Percentiles rank a stretch among this genome's conserved stretches.
These are phyloP conservation scores for Leptestheria dahalacensis DNA, from an alignment of 1,140 invertebrate species.

Conservation along the genomic window DNA sequence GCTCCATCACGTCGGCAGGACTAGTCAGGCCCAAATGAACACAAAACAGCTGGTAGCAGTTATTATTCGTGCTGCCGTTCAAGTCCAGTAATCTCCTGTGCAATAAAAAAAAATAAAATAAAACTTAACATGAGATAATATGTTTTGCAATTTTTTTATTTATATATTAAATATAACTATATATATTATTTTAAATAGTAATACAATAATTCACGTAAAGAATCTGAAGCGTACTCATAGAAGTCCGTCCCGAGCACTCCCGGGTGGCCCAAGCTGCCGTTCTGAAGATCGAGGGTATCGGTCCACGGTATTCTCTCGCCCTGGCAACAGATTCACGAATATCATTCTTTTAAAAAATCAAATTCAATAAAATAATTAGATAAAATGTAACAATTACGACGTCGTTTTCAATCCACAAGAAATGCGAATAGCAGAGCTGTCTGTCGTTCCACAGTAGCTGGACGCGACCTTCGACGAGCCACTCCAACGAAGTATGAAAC, in stretches of 20 bases:
- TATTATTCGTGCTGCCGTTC: neutral
- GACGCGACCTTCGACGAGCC: neutral
- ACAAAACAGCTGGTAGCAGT: constrained; percentile 7
- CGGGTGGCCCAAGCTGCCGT: constrained; percentile 1
- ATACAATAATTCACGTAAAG: too few relatives aligned
- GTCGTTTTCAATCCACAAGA: constrained; percentile 1
- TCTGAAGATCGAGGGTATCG: neutral
- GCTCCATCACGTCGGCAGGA: neutral
- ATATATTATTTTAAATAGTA: neutral
- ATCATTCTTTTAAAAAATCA: neutral
- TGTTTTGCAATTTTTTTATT: too few relatives aligned
- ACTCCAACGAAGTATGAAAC: constrained; percentile 8
- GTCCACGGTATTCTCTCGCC: neutral
- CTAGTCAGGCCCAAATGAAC: constrained; percentile 5
- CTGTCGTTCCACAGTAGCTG: constrained; percentile 9
- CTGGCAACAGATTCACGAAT: neutral
- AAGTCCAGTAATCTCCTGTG: constrained; percentile 2
- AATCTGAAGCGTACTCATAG: constrained; percentile 2
- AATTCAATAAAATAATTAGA: neutral
- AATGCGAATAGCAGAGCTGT: constrained; percentile 6
- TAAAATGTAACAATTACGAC: neutral
- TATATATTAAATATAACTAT: neutral
- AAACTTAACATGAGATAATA: neutral
- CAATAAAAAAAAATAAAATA: neutral
- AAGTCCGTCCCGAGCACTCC: neutral